A percentile compares a stretch with the other conserved stretches of the same genome.
These are phyloP conservation scores for Embiotoca jacksoni DNA, from an alignment of 2,113 vertebrate species.

Conservation along the genomic window DNA sequence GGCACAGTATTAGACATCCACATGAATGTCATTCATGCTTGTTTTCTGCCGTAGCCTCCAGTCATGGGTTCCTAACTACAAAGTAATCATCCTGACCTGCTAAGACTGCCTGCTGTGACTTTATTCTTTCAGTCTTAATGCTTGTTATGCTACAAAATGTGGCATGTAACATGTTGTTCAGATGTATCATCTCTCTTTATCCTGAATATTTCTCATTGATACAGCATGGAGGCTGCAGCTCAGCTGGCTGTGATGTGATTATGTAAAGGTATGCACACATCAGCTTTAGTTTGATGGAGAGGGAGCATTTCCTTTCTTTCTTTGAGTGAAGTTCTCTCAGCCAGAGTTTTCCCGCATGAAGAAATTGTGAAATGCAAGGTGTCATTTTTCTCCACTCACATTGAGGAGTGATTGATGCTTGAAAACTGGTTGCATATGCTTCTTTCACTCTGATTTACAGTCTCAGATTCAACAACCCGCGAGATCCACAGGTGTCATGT, in stretches of 20 bases:
- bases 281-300: constrained; percentile 3
- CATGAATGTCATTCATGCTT: constrained; percentile 12
- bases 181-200: constrained; percentile 6
- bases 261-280: constrained; percentile 30
- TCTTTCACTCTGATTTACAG: too few relatives aligned
- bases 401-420: not conserved
- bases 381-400: not conserved
- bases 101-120: not conserved
- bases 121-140: not conserved
- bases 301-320: constrained; percentile 5
- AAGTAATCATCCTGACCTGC: not conserved
- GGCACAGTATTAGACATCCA: constrained; percentile 13
- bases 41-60: not conserved
- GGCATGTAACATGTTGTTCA: constrained; percentile 1
- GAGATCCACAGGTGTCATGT: too few relatives aligned
- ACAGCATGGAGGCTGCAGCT: constrained; percentile 31
- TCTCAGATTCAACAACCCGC: too few relatives aligned
- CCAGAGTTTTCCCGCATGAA: not conserved
- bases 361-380: not conserved
- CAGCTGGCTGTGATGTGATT: constrained; percentile 40
- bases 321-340: not conserved
- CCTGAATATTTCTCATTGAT: constrained; percentile 21
- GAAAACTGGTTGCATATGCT: not conserved
- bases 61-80: constrained; percentile 9
- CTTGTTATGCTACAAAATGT: not conserved